Conservation (phyloP, 2,888 invertebrate species). For the Philereme vetulata region DNA sequence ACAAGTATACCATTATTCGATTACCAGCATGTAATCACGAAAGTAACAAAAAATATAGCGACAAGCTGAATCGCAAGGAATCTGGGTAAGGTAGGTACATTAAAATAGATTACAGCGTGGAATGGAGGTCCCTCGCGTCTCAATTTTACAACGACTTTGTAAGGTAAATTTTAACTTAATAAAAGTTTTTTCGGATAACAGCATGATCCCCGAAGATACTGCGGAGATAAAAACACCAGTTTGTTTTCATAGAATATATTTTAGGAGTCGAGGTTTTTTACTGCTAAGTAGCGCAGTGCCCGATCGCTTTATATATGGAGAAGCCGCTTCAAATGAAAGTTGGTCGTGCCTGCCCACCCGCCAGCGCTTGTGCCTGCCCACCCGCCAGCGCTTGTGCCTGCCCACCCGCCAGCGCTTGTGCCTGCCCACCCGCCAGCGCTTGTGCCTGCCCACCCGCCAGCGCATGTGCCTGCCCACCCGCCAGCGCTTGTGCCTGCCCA, state of each 20-base stretch:
- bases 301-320: not conserved
- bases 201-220: slow-evolving; percentile 24
- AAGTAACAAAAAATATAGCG: slow-evolving; percentile 1
- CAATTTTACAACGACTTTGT: slow-evolving; percentile 29
- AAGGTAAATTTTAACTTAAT: slow-evolving; percentile 37
- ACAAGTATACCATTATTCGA: too few relatives aligned
- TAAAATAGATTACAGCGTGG: slow-evolving; percentile 20
- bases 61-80: not conserved
- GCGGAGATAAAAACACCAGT: slow-evolving; percentile 36
- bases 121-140: slow-evolving; percentile 10
- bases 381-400: too few relatives aligned
- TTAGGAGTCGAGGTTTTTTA: slow-evolving; percentile 21
- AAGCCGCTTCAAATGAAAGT: too few relatives aligned
- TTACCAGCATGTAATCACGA: not conserved
- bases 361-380: too few relatives aligned
- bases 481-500: too few relatives aligned
- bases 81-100: not conserved
- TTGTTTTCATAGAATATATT: slow-evolving; percentile 35
- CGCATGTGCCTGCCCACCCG: too few relatives aligned
- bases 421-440: too few relatives aligned
- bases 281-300: slow-evolving; percentile 6
- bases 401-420: too few relatives aligned
- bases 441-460: too few relatives aligned
- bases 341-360: not conserved
- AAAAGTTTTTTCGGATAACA: slow-evolving; percentile 35